A percentile compares a stretch with the other conserved stretches of the same genome.
Evolutionary conservation across 2,113 vertebrate species (phyloP).

Genomic region (Dipodomys spectabilis): DNA sequence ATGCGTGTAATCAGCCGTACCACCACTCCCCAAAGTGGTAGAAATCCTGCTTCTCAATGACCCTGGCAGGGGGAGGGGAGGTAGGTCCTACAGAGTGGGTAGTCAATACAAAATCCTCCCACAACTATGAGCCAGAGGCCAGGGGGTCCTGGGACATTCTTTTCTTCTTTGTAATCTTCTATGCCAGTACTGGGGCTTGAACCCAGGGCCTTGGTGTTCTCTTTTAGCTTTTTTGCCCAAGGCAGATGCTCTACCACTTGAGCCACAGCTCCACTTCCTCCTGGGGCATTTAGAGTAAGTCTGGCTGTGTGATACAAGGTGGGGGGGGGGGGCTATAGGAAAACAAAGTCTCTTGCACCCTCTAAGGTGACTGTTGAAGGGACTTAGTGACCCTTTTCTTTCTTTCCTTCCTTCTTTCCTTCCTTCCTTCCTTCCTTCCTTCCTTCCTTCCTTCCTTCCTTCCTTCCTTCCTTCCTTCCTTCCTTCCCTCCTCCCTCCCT

Average conservation of each 20-base stretch:
- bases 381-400: background rate
- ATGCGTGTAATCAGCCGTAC: too few species aligned
- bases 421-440: background rate
- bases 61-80: too few species aligned
- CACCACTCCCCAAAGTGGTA: too few species aligned
- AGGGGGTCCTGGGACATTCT: background rate
- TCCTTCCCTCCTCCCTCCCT: background rate
- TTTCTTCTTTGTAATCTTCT: too few species aligned
- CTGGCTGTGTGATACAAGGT: background rate
- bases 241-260: too few species aligned
- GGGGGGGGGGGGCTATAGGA: fast-evolving
- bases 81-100: background rate
- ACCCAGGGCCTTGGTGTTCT: too few species aligned
- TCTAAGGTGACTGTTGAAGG: background rate
- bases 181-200: too few species aligned
- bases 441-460: background rate
- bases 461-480: background rate
- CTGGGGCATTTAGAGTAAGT: background rate
- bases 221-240: too few species aligned
- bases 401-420: background rate
- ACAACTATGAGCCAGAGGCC: background rate
- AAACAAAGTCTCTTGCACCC: background rate
- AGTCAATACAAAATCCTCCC: background rate
- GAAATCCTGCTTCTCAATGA: too few species aligned
- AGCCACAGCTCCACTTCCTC: too few species aligned